phyloP scores from a whole-genome alignment of 2,888 invertebrate genomes.

The Hirtodrosophila duncani region DNA sequence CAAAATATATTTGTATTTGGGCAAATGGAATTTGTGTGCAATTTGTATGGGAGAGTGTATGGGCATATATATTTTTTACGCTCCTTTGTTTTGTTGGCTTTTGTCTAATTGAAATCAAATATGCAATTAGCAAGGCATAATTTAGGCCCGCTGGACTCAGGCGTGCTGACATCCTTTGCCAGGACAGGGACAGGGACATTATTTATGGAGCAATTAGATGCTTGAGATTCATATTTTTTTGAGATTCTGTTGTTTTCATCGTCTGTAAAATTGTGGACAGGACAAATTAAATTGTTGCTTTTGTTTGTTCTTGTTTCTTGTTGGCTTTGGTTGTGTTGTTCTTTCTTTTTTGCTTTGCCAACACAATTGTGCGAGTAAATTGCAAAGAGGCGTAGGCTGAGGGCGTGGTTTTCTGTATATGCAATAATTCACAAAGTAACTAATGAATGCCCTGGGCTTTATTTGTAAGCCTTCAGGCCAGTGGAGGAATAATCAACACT shows the following conservation, averaged over 20 bases:
- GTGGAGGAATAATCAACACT: conserved; percentile 55
- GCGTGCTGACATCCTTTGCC: conserved; percentile 9
- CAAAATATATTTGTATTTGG: conserved; percentile 50
- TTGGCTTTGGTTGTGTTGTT: too few species aligned
- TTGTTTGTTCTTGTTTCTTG: conserved; percentile 1
- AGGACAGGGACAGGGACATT: too few species aligned
- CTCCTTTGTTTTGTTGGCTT: background rate
- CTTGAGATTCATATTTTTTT: conserved; percentile 19
- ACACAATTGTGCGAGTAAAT: conserved; percentile 1
- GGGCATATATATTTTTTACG: background rate
- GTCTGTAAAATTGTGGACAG: conserved; percentile 17
- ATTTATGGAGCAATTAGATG: conserved; percentile 60
- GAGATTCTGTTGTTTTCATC: conserved; percentile 8
- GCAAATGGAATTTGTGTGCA: conserved; percentile 13
- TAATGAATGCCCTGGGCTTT: conserved; percentile 29
- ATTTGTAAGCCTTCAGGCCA: background rate
- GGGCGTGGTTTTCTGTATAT: conserved; percentile 7
- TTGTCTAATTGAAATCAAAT: conserved; percentile 59
- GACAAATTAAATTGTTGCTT: conserved; percentile 10
- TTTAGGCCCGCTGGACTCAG: conserved; percentile 12
- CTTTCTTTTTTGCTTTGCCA: background rate
- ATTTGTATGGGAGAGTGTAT: background rate
- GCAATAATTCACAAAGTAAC: conserved; percentile 17
- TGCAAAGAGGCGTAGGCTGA: conserved; percentile 20
- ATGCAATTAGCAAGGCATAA: conserved; percentile 50